phyloP scores from a whole-genome alignment of 2,113 vertebrate genomes.

The Arothron firmamentum region DNA sequence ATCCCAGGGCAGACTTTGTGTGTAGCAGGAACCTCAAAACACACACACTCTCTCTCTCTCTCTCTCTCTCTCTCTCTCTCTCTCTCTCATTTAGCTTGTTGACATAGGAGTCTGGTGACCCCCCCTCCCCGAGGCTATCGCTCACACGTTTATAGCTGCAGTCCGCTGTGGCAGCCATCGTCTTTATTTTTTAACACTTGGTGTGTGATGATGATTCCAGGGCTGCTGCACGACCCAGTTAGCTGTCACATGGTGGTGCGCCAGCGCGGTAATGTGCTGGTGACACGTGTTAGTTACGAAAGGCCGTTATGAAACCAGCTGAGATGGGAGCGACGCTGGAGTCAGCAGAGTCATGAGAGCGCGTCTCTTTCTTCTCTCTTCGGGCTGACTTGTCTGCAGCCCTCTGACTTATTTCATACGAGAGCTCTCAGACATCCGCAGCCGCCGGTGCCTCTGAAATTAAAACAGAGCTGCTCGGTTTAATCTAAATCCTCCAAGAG shows the following conservation, averaged over 20 bases:
- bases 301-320: slow-evolving; percentile 7
- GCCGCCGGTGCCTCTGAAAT: slow-evolving; percentile 33
- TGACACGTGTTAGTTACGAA: slow-evolving; percentile 7
- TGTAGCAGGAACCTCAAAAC: slow-evolving; percentile 32
- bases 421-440: slow-evolving; percentile 15
- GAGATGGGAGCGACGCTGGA: not conserved
- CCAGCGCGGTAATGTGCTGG: slow-evolving; percentile 13
- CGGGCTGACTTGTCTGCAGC: slow-evolving; percentile 10
- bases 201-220: slow-evolving; percentile 5
- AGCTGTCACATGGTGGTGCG: slow-evolving; percentile 5
- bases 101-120: slow-evolving; percentile 41
- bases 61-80: slow-evolving; percentile 41
- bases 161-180: slow-evolving; percentile 9
- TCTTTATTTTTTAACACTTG: slow-evolving; percentile 5
- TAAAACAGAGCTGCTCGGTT: slow-evolving; percentile 45
- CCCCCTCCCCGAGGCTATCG: slow-evolving; percentile 36
- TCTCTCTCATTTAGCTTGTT: slow-evolving; percentile 49
- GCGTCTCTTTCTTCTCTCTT: slow-evolving; percentile 2
- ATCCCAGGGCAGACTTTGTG: slow-evolving; percentile 36
- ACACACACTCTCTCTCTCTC: slow-evolving; percentile 40
- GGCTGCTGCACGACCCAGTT: slow-evolving; percentile 4
- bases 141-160: slow-evolving; percentile 33
- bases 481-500: slow-evolving; percentile 39
- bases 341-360: slow-evolving; percentile 11
- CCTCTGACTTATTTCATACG: slow-evolving; percentile 21